These are phyloP conservation scores for Heliangelus exortis DNA, from an alignment of 2,797 vertebrate genomes.

Conservation along the genomic window DNA sequence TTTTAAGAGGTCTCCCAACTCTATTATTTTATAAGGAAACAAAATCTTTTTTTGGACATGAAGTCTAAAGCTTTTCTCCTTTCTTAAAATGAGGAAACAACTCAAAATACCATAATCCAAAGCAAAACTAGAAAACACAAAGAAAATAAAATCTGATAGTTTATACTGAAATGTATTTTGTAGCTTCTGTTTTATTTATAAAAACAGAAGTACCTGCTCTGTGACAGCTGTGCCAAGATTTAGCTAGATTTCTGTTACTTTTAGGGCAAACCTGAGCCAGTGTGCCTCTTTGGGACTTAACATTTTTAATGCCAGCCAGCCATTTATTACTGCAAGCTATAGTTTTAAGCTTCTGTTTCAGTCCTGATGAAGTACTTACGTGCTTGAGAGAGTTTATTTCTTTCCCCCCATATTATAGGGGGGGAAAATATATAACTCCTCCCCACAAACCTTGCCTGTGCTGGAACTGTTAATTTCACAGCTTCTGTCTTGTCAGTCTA, in stretches of 20 bases:
- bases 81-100: neutral
- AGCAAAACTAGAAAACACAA: neutral
- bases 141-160: neutral
- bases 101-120: neutral
- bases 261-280: neutral
- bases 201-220: neutral
- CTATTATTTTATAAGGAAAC: constrained; percentile 41
- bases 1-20: constrained; percentile 12
- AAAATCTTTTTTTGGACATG: neutral
- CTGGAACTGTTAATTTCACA: neutral
- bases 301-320: neutral
- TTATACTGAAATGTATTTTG: neutral
- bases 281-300: neutral
- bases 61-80: neutral
- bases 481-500: neutral
- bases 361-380: neutral
- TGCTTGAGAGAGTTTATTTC: neutral
- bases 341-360: neutral
- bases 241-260: neutral
- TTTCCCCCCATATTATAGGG: neutral
- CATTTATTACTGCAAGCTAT: neutral
- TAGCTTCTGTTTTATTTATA: neutral
- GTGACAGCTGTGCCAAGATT: neutral
- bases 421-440: neutral
- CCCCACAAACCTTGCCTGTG: neutral